Percentiles rank a stretch among this genome's conserved stretches.
These are phyloP conservation scores for Lymantria dispar DNA, from an alignment of 2,888 invertebrate species.

Conservation along the genomic window DNA sequence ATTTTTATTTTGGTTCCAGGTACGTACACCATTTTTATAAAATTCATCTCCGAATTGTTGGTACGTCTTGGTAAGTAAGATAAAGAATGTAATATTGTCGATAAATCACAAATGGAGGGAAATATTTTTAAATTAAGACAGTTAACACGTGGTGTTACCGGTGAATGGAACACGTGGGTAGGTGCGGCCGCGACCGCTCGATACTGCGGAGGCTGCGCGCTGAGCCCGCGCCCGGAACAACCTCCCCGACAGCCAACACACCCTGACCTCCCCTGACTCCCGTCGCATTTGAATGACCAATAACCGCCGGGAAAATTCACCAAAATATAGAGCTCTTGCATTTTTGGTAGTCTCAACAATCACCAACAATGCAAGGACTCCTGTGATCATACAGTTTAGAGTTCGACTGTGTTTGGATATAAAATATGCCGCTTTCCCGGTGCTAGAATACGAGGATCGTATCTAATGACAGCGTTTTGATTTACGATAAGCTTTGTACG, in stretches of 20 bases:
- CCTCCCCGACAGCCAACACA: slow-evolving; percentile 40
- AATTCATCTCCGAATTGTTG: background rate
- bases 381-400: slow-evolving; percentile 39
- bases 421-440: slow-evolving; percentile 49
- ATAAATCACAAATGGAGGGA: slow-evolving; percentile 16
- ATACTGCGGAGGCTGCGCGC: slow-evolving; percentile 71
- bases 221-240: slow-evolving; percentile 57
- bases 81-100: background rate
- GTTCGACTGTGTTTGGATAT: slow-evolving; percentile 50
- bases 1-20: background rate
- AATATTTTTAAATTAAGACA: slow-evolving; percentile 28
- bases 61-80: background rate
- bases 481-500: slow-evolving; percentile 52
- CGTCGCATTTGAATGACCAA: slow-evolving; percentile 22
- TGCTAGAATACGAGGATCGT: slow-evolving; percentile 40
- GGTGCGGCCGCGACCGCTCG: slow-evolving; percentile 65
- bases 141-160: slow-evolving; percentile 49
- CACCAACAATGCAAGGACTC: slow-evolving; percentile 52
- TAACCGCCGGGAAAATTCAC: slow-evolving; percentile 26
- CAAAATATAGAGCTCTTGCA: slow-evolving; percentile 46
- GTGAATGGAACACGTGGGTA: slow-evolving; percentile 65
- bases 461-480: slow-evolving; percentile 52
- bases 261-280: slow-evolving; percentile 45
- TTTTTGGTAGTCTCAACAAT: slow-evolving; percentile 38
- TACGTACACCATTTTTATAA: background rate